Conservation (phyloP, 2,888 invertebrate species). For the Andricus quercusramuli region DNA sequence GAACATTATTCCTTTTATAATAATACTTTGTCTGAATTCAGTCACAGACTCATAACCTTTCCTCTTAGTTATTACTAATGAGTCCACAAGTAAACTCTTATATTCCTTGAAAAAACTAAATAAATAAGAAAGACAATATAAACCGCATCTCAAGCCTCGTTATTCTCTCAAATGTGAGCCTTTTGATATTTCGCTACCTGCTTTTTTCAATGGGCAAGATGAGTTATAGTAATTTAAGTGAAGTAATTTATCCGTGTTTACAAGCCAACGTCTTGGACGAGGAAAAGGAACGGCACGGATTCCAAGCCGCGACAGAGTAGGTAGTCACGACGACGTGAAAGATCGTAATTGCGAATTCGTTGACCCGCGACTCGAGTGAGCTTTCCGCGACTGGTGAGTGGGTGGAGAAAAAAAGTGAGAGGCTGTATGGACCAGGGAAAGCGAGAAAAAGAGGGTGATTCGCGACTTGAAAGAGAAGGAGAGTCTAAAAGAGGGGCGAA, state of each 20-base stretch:
- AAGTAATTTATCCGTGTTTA: not conserved
- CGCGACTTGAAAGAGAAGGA: constrained; percentile 31
- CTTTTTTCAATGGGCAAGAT: not conserved
- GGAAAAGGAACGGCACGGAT: constrained; percentile 56
- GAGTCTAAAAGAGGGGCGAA: constrained; percentile 26
- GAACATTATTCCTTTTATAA: not conserved
- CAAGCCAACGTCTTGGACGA: constrained; percentile 26
- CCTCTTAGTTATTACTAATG: not conserved
- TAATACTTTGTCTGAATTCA: not conserved
- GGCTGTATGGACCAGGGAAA: constrained; percentile 37
- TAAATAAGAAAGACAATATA: not conserved
- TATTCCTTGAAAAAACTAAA: not conserved
- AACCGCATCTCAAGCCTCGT: not conserved
- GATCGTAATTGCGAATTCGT: constrained; percentile 75
- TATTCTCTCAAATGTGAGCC: not conserved
- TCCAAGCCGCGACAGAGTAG: constrained; percentile 65
- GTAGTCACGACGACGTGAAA: constrained; percentile 69
- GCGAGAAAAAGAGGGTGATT: constrained; percentile 52
- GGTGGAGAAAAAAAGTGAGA: constrained; percentile 46
- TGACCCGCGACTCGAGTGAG: constrained; percentile 73
- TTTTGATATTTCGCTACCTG: not conserved
- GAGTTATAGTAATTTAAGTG: not conserved
- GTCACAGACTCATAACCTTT: not conserved
- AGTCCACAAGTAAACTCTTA: not conserved
- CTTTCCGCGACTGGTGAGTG: constrained; percentile 57